Evolutionary conservation across 2,888 invertebrate species (phyloP).

Genomic region (Drosophila recens): DNA sequence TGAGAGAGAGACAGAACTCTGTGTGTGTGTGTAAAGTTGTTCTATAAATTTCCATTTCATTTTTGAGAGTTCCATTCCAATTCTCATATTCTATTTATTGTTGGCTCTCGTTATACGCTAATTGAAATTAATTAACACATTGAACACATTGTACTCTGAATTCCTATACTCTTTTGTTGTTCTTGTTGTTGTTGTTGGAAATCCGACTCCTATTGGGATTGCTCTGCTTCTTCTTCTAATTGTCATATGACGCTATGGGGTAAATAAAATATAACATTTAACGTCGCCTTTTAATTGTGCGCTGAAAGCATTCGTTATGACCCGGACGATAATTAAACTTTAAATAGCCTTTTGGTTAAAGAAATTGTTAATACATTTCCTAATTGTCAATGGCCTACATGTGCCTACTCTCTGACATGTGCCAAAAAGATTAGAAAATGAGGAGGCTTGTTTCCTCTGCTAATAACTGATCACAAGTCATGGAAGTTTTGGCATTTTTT

Average conservation of each 20-base stretch:
- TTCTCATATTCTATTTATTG: constrained; percentile 31
- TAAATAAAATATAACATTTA: constrained; percentile 49
- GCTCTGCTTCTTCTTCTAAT: constrained; percentile 29
- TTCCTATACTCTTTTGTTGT: constrained; percentile 7
- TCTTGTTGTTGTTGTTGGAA: constrained; percentile 34
- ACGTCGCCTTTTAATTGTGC: constrained; percentile 56
- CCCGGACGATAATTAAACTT: constrained; percentile 56
- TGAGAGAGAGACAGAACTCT: background rate
- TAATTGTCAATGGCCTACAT: constrained; percentile 15
- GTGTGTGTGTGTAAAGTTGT: constrained; percentile 13
- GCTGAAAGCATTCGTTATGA: constrained; percentile 64
- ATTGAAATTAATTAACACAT: constrained; percentile 82
- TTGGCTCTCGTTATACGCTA: constrained; percentile 67
- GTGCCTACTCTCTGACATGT: constrained; percentile 10
- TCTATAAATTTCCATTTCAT: constrained; percentile 54
- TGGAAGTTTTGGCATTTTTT: background rate
- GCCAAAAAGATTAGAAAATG: constrained; percentile 5
- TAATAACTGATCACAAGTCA: constrained; percentile 19
- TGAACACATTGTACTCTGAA: constrained; percentile 28
- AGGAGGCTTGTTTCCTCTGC: constrained; percentile 1
- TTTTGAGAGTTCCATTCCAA: constrained; percentile 28
- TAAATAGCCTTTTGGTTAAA: constrained; percentile 52
- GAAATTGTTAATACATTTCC: constrained; percentile 34
- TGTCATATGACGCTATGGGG: constrained; percentile 71
- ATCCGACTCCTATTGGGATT: constrained; percentile 43